Evolutionary conservation across 1,140 invertebrate genomes (phyloP).

Genomic region (Cotesia vestalis): DNA sequence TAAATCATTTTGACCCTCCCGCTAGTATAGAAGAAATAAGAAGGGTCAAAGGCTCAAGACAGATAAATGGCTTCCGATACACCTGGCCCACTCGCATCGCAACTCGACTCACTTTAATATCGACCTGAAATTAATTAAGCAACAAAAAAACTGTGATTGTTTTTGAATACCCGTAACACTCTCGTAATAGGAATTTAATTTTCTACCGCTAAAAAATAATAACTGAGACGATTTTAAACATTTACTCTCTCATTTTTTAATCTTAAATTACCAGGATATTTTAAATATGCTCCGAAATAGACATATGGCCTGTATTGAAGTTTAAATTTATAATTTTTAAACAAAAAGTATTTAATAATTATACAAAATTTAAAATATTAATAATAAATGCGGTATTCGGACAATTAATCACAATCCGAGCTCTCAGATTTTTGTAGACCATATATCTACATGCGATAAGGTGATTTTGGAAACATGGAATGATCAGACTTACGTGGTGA

Average conservation of each 20-base stretch:
- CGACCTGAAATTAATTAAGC: constrained; percentile 68
- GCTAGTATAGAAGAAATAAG: constrained; percentile 58
- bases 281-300: constrained; percentile 1
- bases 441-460: constrained; percentile 55
- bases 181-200: constrained; percentile 21
- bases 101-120: constrained; percentile 65
- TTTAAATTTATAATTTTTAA: background rate
- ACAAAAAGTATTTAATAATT: too few species aligned
- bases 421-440: background rate
- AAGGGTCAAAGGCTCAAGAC: constrained; percentile 60
- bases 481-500: constrained; percentile 79
- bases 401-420: too few species aligned
- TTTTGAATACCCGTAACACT: constrained; percentile 47
- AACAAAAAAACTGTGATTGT: constrained; percentile 66
- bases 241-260: constrained; percentile 46
- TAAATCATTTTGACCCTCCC: constrained; percentile 47
- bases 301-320: background rate
- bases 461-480: constrained; percentile 40
- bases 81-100: constrained; percentile 63
- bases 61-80: constrained; percentile 64
- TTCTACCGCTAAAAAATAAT: constrained; percentile 30
- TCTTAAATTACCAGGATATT: constrained; percentile 37
- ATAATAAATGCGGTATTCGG: too few species aligned
- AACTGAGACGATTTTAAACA: constrained; percentile 7
- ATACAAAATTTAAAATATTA: too few species aligned